Evolutionary conservation across 2,113 vertebrate genomes (phyloP), one percentile per base, ranked within the genome.

Genomic region (Stomatorhinus ivindoensis): DNA sequence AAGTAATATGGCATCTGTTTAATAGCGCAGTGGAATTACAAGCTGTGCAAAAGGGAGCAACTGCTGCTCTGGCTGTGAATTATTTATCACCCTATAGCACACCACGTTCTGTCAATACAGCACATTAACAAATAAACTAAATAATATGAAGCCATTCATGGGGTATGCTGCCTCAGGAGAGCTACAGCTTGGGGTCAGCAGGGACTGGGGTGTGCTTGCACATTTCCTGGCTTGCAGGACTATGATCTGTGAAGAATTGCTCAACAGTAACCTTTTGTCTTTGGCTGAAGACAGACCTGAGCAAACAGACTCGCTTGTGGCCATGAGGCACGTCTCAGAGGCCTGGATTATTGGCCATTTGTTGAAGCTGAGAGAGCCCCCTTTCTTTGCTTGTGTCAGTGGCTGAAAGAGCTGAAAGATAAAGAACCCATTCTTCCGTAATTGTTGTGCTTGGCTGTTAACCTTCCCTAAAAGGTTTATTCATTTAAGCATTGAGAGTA

Each of bases 61-160:
- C 90, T 90, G 88, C 88, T 92, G 55, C 88, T 89, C 55, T 44
- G 89, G 17, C 51, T 89, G 93, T 94, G 90, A 94, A 95, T 95
- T 92, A 94, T 90, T 39, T 80, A 80, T 42, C 31, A 80, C 13
- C 73, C 73, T 80, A 93, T 91, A 88, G 55, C 89, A 92, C 53
- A 24, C 93, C 92, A 91, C 90, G 91, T 87, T 89, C 90, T 91
- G 82, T 91, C 92, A 53, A 47, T 89, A 91, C 91, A 88, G 21
- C 84, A n/a, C 90, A 51, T 21, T 65, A 88, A 65, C 39, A 88
- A 73, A 94, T 93, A 91, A 93, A 86, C 91, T 89, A 91, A 91
- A 94, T 93, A 94, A 91, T 92, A 94, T 73, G 35, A 48, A 15
- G 42, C 17, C 39, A 31, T 13, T 47, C 73, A 27, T 88, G 35